Percentiles rank a stretch among this genome's conserved stretches.
phyloP scores from a whole-genome alignment of 1,140 invertebrate genomes.

The Physella acuta region DNA sequence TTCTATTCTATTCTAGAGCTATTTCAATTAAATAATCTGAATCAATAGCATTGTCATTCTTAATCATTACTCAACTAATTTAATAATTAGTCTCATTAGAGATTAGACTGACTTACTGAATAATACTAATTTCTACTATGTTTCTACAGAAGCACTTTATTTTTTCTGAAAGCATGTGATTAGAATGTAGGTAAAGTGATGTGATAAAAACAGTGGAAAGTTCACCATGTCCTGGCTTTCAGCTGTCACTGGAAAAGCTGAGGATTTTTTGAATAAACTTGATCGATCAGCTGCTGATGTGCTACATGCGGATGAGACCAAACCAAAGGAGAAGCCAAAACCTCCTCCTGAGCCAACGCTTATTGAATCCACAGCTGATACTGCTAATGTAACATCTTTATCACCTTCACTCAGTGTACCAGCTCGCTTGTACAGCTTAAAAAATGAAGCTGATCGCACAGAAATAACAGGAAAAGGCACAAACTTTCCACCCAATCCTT shows the following conservation, averaged over 20 bases:
- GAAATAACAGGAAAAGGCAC: slow-evolving; percentile 17
- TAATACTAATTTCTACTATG: too few species aligned
- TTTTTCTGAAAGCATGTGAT: too few species aligned
- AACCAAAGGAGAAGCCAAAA: slow-evolving; percentile 20
- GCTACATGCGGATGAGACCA: slow-evolving; percentile 45
- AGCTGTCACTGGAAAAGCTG: slow-evolving; percentile 79
- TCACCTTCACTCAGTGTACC: slow-evolving; percentile 41
- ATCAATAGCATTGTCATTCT: too few species aligned
- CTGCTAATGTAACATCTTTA: not conserved
- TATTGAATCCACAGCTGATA: not conserved
- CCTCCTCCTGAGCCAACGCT: slow-evolving; percentile 1
- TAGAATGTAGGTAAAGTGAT: too few species aligned
- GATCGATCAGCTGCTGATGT: slow-evolving; percentile 82
- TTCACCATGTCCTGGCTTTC: slow-evolving; percentile 87
- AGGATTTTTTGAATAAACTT: slow-evolving; percentile 80
- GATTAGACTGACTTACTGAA: not conserved
- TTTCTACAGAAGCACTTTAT: too few species aligned
- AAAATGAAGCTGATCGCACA: slow-evolving; percentile 8
- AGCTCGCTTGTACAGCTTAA: slow-evolving; percentile 24
- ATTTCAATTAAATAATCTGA: too few species aligned
- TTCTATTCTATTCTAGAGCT: too few species aligned
- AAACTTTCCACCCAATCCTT: not conserved
- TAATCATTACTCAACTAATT: too few species aligned
- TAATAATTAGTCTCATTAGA: not conserved
- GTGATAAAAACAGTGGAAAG: too few species aligned